Conservation (phyloP, 2,888 invertebrate species). For the Agrilus cyanescens region DNA sequence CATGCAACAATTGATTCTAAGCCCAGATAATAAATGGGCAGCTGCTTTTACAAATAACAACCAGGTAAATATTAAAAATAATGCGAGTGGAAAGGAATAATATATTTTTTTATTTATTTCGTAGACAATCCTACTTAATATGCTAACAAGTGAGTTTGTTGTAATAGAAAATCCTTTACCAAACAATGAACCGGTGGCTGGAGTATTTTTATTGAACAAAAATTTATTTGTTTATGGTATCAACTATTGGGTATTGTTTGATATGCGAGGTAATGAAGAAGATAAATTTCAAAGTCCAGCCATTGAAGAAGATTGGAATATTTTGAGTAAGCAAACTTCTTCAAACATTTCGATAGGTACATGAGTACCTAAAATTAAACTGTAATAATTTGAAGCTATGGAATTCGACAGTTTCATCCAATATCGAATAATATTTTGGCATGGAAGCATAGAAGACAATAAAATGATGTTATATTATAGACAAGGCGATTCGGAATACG, state of each 20-base stretch:
- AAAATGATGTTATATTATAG: conserved; percentile 55
- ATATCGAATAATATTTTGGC: conserved; percentile 69
- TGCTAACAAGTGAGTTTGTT: conserved; percentile 86
- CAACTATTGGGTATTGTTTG: conserved; percentile 63
- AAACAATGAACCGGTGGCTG: conserved; percentile 51
- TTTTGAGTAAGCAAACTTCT: conserved; percentile 45
- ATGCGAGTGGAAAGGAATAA: not conserved
- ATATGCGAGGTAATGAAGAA: conserved; percentile 63
- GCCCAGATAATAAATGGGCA: conserved; percentile 92
- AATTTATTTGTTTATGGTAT: conserved; percentile 69
- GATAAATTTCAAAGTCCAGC: conserved; percentile 44
- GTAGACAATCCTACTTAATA: conserved; percentile 77
- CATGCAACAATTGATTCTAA: conserved; percentile 85
- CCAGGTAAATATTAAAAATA: conserved; percentile 39
- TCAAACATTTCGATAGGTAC: conserved; percentile 2
- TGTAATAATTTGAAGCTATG: conserved; percentile 38
- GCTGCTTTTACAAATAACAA: conserved; percentile 94
- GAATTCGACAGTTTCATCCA: conserved; percentile 58
- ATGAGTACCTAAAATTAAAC: conserved; percentile 3
- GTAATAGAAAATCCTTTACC: conserved; percentile 75
- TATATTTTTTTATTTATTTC: conserved; percentile 19
- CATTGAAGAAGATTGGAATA: conserved; percentile 55
- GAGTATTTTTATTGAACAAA: conserved; percentile 54
- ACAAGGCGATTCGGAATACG: conserved; percentile 40
- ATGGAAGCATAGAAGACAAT: conserved; percentile 66